These are phyloP conservation scores for Crypturellus undulatus DNA, from an alignment of 2,113 vertebrate species.

Conservation along the genomic window DNA sequence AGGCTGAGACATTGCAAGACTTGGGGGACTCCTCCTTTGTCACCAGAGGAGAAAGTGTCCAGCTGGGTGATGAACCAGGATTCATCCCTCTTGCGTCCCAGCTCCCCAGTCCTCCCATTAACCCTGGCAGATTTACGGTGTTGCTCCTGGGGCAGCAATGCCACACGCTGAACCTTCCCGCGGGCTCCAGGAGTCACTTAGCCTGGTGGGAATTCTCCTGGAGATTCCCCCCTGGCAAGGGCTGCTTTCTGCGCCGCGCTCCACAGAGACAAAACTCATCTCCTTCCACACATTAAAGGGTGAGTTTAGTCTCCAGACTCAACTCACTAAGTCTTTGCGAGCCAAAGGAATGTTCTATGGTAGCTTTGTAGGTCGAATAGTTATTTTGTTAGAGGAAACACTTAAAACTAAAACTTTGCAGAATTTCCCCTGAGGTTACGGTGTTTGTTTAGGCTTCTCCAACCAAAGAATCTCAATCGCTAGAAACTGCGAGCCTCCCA, in stretches of 20 bases:
- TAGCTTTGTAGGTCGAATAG: constrained; percentile 9
- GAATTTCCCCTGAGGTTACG: constrained; percentile 43
- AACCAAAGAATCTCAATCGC: constrained; percentile 41
- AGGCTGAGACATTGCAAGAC: not conserved
- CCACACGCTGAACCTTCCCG: not conserved
- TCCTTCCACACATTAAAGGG: rapidly evolving
- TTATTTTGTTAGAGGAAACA: constrained; percentile 54
- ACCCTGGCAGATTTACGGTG: no score
- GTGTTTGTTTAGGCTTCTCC: constrained; percentile 67
- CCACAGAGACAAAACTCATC: not conserved
- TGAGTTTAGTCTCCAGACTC: rapidly evolving
- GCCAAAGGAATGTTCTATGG: constrained; percentile 14
- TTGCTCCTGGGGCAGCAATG: not conserved
- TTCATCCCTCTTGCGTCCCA: not conserved
- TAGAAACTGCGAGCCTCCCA: constrained; percentile 42
- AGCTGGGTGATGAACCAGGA: rapidly evolving
- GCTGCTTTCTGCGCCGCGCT: not conserved
- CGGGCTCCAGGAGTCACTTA: not conserved
- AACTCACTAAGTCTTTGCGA: not conserved
- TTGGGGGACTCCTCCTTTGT: not conserved
- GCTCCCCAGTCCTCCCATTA: not conserved
- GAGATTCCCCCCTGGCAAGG: rapidly evolving
- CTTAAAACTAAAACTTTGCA: constrained; percentile 44
- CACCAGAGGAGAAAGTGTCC: not conserved
- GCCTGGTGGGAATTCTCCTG: not conserved